phyloP scores from a whole-genome alignment of 2,113 vertebrate genomes.

The Dipodomys spectabilis region DNA sequence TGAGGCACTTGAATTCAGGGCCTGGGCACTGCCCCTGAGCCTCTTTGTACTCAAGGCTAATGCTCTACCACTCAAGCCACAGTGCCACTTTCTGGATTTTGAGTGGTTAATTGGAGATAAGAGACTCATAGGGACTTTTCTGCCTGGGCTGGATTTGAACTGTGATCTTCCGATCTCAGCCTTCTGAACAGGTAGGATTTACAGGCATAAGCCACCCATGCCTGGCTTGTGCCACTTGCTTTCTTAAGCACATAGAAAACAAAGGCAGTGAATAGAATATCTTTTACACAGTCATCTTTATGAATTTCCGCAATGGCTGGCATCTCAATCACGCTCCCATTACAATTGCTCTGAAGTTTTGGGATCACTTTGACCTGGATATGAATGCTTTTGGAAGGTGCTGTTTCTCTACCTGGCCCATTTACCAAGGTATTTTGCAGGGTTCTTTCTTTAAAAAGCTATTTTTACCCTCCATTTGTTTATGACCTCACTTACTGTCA shows the following conservation, averaged over 20 bases:
- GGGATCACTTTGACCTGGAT: neutral
- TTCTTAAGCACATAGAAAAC: neutral
- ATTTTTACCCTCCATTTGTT: neutral
- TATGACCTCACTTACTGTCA: neutral
- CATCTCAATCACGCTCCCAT: neutral
- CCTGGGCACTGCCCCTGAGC: no score
- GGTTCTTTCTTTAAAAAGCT: neutral
- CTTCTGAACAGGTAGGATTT: no score
- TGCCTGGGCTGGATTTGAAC: no score
- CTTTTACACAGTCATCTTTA: neutral
- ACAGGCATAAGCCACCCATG: no score
- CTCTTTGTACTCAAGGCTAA: no score
- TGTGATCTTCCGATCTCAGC: no score
- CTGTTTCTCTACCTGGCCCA: neutral
- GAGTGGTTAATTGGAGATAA: no score
- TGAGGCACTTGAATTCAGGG: no score
- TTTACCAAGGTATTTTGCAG: neutral
- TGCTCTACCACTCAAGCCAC: no score
- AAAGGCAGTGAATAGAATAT: neutral
- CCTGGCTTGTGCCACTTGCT: no score
- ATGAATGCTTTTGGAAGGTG: neutral
- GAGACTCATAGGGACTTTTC: no score
- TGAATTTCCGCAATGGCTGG: neutral
- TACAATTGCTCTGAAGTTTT: neutral
- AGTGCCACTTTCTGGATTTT: no score